Conservation (phyloP, 1,140 invertebrate species). For the Tetranychus urticae region DNA sequence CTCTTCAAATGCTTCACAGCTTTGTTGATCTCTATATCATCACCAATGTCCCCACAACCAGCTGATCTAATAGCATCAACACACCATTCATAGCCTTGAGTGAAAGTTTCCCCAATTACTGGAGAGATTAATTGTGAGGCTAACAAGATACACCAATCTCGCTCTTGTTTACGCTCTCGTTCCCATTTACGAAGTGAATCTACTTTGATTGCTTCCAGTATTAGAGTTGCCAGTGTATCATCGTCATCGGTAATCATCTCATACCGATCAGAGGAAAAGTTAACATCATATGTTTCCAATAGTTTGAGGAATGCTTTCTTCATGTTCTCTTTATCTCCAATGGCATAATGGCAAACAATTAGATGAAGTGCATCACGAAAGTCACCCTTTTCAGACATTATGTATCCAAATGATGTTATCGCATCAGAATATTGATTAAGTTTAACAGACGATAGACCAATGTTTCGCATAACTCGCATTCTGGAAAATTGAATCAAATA, state of each 20-base stretch:
- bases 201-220: constrained; percentile 39
- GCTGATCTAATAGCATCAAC: constrained; percentile 51
- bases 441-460: constrained; percentile 78
- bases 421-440: constrained; percentile 91
- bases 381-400: constrained; percentile 80
- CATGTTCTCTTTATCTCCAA: constrained; percentile 82
- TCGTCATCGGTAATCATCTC: constrained; percentile 27
- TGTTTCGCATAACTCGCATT: constrained; percentile 95
- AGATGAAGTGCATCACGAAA: constrained; percentile 46
- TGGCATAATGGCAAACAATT: constrained; percentile 71
- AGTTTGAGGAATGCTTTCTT: constrained; percentile 72
- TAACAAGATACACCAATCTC: constrained; percentile 60
- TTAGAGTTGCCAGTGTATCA: constrained; percentile 39
- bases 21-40: constrained; percentile 79
- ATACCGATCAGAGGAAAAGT: neutral
- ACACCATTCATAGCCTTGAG: constrained; percentile 38
- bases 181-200: constrained; percentile 4
- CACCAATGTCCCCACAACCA: constrained; percentile 46
- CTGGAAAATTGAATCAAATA: constrained; percentile 24
- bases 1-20: constrained; percentile 67
- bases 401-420: constrained; percentile 84
- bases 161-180: constrained; percentile 33
- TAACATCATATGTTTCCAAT: constrained; percentile 56
- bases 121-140: constrained; percentile 79
- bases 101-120: constrained; percentile 33